These are phyloP conservation scores for Agrypnus murinus DNA, from an alignment of 2,888 invertebrate species.

Conservation along the genomic window DNA sequence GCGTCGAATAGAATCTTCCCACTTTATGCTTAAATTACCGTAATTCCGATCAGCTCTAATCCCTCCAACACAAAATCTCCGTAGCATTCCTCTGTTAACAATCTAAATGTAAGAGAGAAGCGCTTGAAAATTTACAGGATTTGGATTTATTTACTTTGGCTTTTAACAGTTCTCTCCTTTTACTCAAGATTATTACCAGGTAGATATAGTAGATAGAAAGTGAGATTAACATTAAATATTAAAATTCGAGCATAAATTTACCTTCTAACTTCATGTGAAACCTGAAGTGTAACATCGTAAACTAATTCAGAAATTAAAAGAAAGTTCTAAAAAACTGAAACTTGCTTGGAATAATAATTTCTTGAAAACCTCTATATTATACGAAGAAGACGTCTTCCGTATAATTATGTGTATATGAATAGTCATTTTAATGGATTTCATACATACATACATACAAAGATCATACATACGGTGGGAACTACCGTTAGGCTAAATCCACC, in stretches of 20 bases:
- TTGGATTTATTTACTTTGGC: constrained; percentile 21
- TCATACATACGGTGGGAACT: no score
- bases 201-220: not conserved
- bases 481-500: no score
- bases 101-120: constrained; percentile 3
- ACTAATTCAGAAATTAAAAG: no score
- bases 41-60: constrained; percentile 20
- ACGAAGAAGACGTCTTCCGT: no score
- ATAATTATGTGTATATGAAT: no score
- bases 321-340: no score
- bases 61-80: constrained; percentile 9
- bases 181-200: not conserved
- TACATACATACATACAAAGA: no score
- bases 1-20: constrained; percentile 17
- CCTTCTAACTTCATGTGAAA: no score
- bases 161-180: constrained; percentile 11
- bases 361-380: no score
- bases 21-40: constrained; percentile 29
- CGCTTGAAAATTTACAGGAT: constrained; percentile 11
- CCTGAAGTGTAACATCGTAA: no score
- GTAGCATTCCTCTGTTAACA: constrained; percentile 13
- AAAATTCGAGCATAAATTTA: not conserved
- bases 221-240: constrained; percentile 4
- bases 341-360: no score
- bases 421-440: no score